Evolutionary conservation across 2,113 vertebrate genomes (phyloP).

Genomic region (Meles meles): DNA sequence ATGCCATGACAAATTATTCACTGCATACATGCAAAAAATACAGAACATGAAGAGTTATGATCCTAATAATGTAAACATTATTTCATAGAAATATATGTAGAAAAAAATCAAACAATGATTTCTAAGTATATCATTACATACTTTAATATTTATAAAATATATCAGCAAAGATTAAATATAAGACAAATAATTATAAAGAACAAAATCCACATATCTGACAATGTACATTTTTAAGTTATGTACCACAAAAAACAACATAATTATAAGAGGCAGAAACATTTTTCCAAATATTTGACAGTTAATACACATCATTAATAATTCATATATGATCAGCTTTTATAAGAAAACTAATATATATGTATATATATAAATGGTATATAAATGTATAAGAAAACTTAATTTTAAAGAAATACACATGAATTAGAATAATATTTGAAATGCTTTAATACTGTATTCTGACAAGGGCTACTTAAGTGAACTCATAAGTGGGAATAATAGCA

Average conservation of each 20-base stretch:
- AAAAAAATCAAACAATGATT: background rate
- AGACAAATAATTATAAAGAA: background rate
- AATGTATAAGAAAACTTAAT: background rate
- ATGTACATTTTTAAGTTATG: background rate
- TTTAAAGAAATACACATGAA: background rate
- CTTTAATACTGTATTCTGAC: background rate
- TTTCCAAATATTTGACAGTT: background rate
- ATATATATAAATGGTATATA: background rate
- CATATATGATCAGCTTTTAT: background rate
- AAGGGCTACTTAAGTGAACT: background rate
- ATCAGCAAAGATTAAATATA: background rate
- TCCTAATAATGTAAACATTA: background rate
- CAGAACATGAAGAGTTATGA: background rate
- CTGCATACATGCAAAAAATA: background rate
- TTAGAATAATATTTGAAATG: background rate
- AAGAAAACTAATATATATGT: background rate
- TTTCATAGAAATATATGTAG: background rate
- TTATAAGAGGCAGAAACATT: background rate
- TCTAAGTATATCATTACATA: background rate
- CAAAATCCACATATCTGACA: background rate
- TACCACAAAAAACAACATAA: background rate
- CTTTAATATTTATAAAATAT: background rate
- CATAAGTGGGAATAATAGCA: background rate
- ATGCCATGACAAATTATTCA: background rate
- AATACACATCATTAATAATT: background rate